Percentiles rank a stretch among this genome's conserved stretches.
phyloP scores from a whole-genome alignment of 2,113 vertebrate genomes.

The Otocyon megalotis region DNA sequence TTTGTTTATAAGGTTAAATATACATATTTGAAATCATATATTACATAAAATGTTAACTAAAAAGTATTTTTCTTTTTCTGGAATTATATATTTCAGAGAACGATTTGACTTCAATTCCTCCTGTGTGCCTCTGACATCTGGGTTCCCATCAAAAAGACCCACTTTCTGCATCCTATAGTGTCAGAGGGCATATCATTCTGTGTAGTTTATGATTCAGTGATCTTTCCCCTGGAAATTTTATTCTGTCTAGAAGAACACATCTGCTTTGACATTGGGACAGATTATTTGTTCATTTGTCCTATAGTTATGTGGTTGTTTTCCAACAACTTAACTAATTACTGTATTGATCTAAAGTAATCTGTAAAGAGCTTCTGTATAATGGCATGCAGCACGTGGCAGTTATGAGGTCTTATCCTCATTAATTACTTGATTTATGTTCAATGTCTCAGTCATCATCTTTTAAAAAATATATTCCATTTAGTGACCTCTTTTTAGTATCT shows the following conservation, averaged over 20 bases:
- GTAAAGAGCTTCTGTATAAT: background rate
- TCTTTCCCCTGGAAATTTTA: slow-evolving; percentile 6
- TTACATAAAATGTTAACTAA: background rate
- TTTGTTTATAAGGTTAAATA: background rate
- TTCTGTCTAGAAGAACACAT: background rate
- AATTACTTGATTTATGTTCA: slow-evolving; percentile 15
- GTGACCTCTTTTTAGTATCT: background rate
- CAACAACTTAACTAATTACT: background rate
- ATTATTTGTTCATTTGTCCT: background rate
- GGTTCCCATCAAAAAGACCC: background rate
- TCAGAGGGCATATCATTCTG: background rate
- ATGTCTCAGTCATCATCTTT: background rate
- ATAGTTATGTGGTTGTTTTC: background rate
- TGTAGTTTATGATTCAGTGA: background rate
- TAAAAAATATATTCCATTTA: background rate
- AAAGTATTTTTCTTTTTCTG: background rate
- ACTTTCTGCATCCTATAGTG: background rate
- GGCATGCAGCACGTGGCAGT: background rate
- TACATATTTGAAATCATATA: background rate
- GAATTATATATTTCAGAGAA: slow-evolving; percentile 29
- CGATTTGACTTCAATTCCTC: background rate
- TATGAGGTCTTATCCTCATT: background rate
- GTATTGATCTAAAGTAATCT: slow-evolving; percentile 16
- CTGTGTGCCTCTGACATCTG: background rate
- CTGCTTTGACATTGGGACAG: background rate